Conservation (phyloP, 2,888 invertebrate species). For the Catocala nupta region DNA sequence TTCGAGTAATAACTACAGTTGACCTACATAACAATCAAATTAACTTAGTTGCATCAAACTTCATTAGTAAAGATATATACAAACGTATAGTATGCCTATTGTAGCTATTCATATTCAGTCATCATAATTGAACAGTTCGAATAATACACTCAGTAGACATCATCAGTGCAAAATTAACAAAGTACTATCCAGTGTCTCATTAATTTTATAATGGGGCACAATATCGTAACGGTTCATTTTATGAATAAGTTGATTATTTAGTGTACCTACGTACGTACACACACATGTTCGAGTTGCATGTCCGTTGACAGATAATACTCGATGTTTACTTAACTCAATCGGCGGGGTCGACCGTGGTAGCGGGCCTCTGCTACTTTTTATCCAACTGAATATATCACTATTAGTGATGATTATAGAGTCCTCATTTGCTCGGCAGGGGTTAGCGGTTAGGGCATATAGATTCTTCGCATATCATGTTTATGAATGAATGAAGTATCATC, state of each 20-base stretch:
- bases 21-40: slow-evolving; percentile 35
- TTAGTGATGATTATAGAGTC: slow-evolving; percentile 68
- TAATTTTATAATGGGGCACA: slow-evolving; percentile 24
- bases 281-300: slow-evolving; percentile 74
- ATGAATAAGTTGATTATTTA: slow-evolving; percentile 80
- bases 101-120: too few relatives aligned
- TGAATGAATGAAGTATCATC: slow-evolving; percentile 86
- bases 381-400: slow-evolving; percentile 62
- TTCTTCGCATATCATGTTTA: slow-evolving; percentile 69
- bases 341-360: slow-evolving; percentile 77
- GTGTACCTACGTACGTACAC: slow-evolving; percentile 67
- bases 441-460: slow-evolving; percentile 70
- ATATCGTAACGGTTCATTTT: slow-evolving; percentile 68
- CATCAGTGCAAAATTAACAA: too few relatives aligned
- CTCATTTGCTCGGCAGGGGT: slow-evolving; percentile 63
- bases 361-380: slow-evolving; percentile 56
- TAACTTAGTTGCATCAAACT: slow-evolving; percentile 30
- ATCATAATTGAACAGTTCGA: slow-evolving; percentile 2
- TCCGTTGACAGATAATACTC: slow-evolving; percentile 87
- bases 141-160: not conserved
- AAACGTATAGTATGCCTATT: too few relatives aligned
- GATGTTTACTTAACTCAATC: slow-evolving; percentile 86
- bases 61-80: too few relatives aligned
- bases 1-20: slow-evolving; percentile 35
- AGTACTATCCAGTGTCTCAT: slow-evolving; percentile 5